Conservation (phyloP, 1,140 invertebrate species). For the Cydia splendana region DNA sequence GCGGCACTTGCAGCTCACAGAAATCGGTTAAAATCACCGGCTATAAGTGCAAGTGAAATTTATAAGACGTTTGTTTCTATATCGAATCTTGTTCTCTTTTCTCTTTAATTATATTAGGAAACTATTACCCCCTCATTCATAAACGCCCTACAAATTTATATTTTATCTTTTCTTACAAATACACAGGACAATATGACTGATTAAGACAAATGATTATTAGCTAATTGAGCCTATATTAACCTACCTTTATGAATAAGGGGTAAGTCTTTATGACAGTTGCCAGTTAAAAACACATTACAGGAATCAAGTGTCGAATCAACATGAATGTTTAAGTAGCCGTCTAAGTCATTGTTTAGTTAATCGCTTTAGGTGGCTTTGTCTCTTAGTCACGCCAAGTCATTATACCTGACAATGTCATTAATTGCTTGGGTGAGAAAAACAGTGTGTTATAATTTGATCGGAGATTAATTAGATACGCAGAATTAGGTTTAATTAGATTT, state of each 20-base stretch:
- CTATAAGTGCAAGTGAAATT: too few species aligned
- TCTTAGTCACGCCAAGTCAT: slow-evolving; percentile 28
- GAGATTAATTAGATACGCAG: background rate
- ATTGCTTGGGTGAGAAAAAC: background rate
- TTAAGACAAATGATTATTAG: too few species aligned
- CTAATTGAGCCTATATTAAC: too few species aligned
- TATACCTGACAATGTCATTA: slow-evolving; percentile 5
- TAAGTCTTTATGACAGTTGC: background rate
- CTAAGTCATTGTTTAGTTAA: slow-evolving; percentile 16
- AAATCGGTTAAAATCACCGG: too few species aligned
- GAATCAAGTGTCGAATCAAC: background rate
- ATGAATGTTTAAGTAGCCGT: background rate
- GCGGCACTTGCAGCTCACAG: too few species aligned
- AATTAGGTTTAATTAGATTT: background rate
- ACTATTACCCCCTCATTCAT: too few species aligned
- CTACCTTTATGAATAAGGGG: background rate
- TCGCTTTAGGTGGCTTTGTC: slow-evolving; percentile 16
- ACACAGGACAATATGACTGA: too few species aligned
- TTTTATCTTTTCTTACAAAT: too few species aligned
- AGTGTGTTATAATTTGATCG: background rate
- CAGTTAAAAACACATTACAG: slow-evolving; percentile 14
- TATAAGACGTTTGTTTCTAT: too few species aligned
- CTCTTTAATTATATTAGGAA: too few species aligned
- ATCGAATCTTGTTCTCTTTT: too few species aligned
- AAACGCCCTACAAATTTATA: too few species aligned